Percentiles rank a stretch among this genome's conserved stretches.
Conservation (phyloP, 2,888 invertebrate genomes). For the Trichopoda pennipes region DNA sequence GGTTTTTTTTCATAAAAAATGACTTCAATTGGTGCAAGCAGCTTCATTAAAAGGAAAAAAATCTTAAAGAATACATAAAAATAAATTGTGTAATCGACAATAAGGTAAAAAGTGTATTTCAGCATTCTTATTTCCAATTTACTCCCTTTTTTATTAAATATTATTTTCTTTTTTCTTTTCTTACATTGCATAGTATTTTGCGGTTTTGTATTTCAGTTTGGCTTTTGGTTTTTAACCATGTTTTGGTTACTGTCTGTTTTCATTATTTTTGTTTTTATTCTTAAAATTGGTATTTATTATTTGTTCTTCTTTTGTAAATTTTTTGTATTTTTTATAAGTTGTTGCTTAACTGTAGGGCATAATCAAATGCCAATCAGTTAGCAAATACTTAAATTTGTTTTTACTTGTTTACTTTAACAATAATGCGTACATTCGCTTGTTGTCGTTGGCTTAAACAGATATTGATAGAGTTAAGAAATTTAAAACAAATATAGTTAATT, state of each 20-base stretch:
- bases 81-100: slow-evolving; percentile 61
- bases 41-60: slow-evolving; percentile 65
- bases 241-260: slow-evolving; percentile 34
- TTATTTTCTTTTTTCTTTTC: slow-evolving; percentile 19
- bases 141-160: slow-evolving; percentile 61
- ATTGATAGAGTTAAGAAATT: slow-evolving; percentile 54
- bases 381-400: slow-evolving; percentile 50
- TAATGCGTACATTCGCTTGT: slow-evolving; percentile 50
- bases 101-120: slow-evolving; percentile 62
- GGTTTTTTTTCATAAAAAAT: slow-evolving; percentile 30
- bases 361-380: slow-evolving; percentile 71
- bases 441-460: slow-evolving; percentile 37
- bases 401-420: slow-evolving; percentile 39
- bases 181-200: slow-evolving; percentile 7
- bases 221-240: slow-evolving; percentile 29
- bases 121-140: slow-evolving; percentile 65
- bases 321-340: slow-evolving; percentile 6
- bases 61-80: slow-evolving; percentile 57
- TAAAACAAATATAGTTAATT: slow-evolving; percentile 52
- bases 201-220: slow-evolving; percentile 23
- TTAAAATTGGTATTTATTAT: slow-evolving; percentile 37
- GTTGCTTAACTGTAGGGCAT: slow-evolving; percentile 68
- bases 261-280: slow-evolving; percentile 32
- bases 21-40: slow-evolving; percentile 61
- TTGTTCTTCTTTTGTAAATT: slow-evolving; percentile 29